phyloP scores from a whole-genome alignment of 2,113 vertebrate genomes.

The Ailurus styani region DNA sequence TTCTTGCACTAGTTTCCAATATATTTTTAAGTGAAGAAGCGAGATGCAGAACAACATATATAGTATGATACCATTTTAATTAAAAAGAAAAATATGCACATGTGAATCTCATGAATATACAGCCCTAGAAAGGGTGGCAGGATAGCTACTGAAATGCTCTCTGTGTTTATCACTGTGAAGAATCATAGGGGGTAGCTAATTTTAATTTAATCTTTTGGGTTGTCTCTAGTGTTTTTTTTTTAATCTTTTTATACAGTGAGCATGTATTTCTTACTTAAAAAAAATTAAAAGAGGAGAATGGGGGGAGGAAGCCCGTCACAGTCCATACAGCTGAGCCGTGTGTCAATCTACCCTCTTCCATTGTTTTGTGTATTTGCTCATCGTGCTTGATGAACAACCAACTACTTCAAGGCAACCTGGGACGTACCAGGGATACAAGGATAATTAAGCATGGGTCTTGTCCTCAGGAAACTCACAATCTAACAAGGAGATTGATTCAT shows the following conservation, averaged over 20 bases:
- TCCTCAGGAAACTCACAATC: background rate
- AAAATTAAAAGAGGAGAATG: background rate
- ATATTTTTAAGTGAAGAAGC: constrained; percentile 44
- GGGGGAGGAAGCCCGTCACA: background rate
- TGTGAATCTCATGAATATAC: constrained; percentile 25
- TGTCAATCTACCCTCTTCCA: rapidly evolving
- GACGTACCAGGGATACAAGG: background rate
- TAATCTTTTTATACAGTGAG: background rate
- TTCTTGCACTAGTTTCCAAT: constrained; percentile 9
- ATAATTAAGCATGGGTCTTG: background rate
- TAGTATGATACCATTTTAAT: constrained; percentile 55
- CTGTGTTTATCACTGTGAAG: background rate
- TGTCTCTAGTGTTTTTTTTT: background rate
- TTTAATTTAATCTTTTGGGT: constrained; percentile 9
- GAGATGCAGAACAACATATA: background rate
- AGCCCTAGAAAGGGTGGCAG: background rate
- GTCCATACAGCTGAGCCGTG: rapidly evolving
- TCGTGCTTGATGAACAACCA: background rate
- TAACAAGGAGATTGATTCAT: background rate
- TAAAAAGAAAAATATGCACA: constrained; percentile 45
- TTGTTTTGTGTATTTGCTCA: background rate
- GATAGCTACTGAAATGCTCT: background rate
- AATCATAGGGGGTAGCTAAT: background rate
- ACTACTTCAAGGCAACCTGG: background rate
- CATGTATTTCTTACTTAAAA: background rate